A percentile compares a stretch with the other conserved stretches of the same genome.
phyloP scores from a whole-genome alignment of 2,113 vertebrate genomes.

The Spheniscus mendiculus region DNA sequence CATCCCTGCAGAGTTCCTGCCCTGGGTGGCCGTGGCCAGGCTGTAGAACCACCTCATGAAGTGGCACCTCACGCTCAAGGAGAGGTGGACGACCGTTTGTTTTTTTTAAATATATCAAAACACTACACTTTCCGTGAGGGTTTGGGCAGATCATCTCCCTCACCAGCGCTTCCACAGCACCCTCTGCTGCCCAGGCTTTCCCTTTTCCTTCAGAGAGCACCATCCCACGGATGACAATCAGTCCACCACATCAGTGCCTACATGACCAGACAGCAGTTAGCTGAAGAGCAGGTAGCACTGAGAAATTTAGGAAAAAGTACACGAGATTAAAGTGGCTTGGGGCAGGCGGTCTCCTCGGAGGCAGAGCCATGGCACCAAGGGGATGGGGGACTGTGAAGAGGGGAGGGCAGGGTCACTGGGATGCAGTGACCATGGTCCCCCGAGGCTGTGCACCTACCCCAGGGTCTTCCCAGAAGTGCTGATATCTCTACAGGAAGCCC shows the following conservation, averaged over 20 bases:
- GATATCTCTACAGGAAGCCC: background rate
- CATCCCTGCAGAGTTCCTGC: background rate
- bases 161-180: background rate
- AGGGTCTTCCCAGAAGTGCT: background rate
- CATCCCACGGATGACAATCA: fast-evolving
- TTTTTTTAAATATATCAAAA: background rate
- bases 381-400: background rate
- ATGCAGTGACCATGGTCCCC: background rate
- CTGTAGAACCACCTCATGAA: background rate
- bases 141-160: background rate
- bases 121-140: fast-evolving
- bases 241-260: background rate
- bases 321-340: background rate
- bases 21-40: fast-evolving
- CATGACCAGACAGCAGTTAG: background rate
- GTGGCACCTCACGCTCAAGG: background rate
- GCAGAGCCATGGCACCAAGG: background rate
- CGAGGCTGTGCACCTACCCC: background rate
- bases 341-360: background rate
- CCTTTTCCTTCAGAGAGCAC: background rate
- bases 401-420: background rate
- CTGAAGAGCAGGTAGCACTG: background rate
- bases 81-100: fast-evolving
- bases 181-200: background rate
- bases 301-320: background rate